These are phyloP conservation scores for Aphelenchoides bicaudatus DNA, from an alignment of 2,888 invertebrate species.

Conservation along the genomic window DNA sequence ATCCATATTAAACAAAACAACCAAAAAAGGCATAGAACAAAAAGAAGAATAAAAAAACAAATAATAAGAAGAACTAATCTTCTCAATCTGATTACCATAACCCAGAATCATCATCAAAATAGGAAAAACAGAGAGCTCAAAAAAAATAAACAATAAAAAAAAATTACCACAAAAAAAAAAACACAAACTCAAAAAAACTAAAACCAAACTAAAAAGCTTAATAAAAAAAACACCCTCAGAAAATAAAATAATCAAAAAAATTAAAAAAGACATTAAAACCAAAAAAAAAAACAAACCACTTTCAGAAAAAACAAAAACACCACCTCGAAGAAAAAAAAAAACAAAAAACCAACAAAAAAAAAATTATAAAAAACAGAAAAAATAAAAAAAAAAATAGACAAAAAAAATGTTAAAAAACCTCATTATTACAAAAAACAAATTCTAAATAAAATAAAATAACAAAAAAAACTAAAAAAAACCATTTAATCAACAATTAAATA, in stretches of 20 bases:
- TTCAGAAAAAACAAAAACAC: slow-evolving; percentile 72
- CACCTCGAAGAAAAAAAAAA: slow-evolving; percentile 64
- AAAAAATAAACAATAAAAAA: slow-evolving; percentile 45
- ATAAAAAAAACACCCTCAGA: slow-evolving; percentile 37
- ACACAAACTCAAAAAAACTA: slow-evolving; percentile 42
- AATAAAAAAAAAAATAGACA: slow-evolving; percentile 40
- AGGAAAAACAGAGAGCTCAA: slow-evolving; percentile 47
- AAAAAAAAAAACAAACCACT: slow-evolving; percentile 65
- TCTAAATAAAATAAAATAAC: slow-evolving; percentile 27
- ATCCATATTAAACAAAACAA: slow-evolving; percentile 41
- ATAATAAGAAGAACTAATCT: slow-evolving; percentile 48
- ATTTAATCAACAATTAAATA: slow-evolving; percentile 42
- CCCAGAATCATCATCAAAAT: slow-evolving; percentile 46
- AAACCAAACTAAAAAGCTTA: slow-evolving; percentile 44
- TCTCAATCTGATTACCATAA: slow-evolving; percentile 47
- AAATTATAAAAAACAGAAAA: slow-evolving; percentile 48
- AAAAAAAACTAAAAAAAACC: slow-evolving; percentile 38
- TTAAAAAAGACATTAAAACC: slow-evolving; percentile 31
- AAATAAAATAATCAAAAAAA: slow-evolving; percentile 41
- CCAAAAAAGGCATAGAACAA: slow-evolving; percentile 48
- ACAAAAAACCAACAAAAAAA: slow-evolving; percentile 37
- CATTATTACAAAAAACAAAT: slow-evolving; percentile 41
- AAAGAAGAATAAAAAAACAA: slow-evolving; percentile 46
- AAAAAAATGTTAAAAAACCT: slow-evolving; percentile 30
- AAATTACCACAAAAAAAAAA: slow-evolving; percentile 49